Evolutionary conservation across 2,113 vertebrate species (phyloP).

Genomic region (Anser brachyrhynchus): DNA sequence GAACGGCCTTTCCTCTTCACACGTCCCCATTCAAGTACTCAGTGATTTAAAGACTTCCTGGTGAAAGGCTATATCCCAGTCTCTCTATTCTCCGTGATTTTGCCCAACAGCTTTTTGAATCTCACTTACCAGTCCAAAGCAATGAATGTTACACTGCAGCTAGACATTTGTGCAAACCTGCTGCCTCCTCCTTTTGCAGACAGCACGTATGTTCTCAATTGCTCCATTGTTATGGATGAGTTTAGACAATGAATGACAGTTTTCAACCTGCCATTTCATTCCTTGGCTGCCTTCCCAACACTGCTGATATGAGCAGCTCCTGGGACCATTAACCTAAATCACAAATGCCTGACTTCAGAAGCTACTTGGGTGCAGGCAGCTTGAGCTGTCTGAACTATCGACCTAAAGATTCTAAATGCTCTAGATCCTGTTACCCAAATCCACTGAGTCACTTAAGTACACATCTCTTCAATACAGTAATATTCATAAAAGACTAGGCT

Average conservation of each 20-base stretch:
- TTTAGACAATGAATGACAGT: background rate
- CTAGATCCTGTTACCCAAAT: conserved; percentile 23
- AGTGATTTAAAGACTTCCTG: background rate
- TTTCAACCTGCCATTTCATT: background rate
- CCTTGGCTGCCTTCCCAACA: background rate
- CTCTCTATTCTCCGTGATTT: background rate
- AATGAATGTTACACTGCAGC: background rate
- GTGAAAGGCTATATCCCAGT: background rate
- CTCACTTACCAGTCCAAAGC: background rate
- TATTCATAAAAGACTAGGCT: background rate
- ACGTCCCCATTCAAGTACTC: background rate
- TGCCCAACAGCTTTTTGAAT: background rate
- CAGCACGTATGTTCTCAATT: background rate
- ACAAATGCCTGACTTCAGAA: background rate
- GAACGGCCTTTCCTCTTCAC: background rate
- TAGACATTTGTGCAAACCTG: background rate
- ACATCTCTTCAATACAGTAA: background rate
- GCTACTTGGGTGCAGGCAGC: background rate
- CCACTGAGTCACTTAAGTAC: background rate
- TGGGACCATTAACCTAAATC: background rate
- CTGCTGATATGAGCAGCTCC: background rate
- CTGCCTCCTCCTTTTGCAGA: background rate
- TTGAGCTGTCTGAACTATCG: background rate
- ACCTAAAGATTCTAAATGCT: background rate
- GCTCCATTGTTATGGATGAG: background rate